Conservation (phyloP, 2,113 vertebrate species). For the Ciconia boyciana region DNA sequence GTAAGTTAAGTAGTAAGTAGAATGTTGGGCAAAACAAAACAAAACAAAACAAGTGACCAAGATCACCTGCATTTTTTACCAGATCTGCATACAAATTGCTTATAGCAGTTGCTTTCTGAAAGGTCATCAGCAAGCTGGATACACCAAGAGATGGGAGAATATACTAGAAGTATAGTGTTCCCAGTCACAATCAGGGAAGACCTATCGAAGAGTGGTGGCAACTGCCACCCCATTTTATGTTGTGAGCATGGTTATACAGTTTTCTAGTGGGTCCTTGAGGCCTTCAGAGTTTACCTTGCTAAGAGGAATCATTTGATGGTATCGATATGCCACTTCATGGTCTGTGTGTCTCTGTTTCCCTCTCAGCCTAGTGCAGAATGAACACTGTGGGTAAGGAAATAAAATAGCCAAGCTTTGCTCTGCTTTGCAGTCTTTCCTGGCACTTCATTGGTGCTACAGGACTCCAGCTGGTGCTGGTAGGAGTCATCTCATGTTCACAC, state of each 20-base stretch:
- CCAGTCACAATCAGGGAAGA: neutral
- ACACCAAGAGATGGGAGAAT: neutral
- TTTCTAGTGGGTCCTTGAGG: neutral
- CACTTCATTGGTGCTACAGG: fast-evolving
- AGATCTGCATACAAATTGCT: neutral
- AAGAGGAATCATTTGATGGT: too few relatives aligned
- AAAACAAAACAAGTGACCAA: neutral
- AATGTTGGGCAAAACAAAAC: neutral
- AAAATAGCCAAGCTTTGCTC: neutral
- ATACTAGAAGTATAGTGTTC: neutral
- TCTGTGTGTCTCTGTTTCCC: neutral
- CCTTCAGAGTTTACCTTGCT: too few relatives aligned
- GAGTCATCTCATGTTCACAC: neutral
- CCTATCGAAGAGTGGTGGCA: neutral
- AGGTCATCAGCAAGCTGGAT: neutral
- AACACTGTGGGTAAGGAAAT: neutral
- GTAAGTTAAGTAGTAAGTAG: neutral
- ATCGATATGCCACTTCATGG: too few relatives aligned
- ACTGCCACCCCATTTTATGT: neutral
- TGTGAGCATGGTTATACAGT: neutral
- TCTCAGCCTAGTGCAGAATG: neutral
- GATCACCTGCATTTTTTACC: neutral
- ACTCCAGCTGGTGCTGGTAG: neutral
- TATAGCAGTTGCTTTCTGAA: neutral
- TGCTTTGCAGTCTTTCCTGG: neutral